phyloP scores from a whole-genome alignment of 2,888 invertebrate species.

The Apantesis nais region DNA sequence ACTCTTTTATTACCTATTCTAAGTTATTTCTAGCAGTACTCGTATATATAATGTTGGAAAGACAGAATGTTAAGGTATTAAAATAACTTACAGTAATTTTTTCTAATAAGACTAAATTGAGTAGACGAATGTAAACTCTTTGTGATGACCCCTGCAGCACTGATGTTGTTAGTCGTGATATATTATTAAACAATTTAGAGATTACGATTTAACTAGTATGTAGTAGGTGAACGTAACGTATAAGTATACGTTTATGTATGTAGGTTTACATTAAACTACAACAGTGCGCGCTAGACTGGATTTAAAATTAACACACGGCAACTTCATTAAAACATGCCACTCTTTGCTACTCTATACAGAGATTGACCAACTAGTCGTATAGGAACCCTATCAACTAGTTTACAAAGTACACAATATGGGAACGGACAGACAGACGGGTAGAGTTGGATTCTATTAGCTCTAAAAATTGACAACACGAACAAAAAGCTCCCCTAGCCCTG shows the following conservation, averaged over 20 bases:
- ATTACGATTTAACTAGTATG: too few relatives aligned
- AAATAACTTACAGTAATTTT: too few relatives aligned
- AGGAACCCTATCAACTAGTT: conserved; percentile 42
- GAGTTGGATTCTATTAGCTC: conserved; percentile 59
- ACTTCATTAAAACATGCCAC: conserved; percentile 2
- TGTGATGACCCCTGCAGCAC: too few relatives aligned
- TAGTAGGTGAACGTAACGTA: too few relatives aligned
- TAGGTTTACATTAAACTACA: not conserved
- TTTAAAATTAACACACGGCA: not conserved
- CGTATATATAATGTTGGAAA: too few relatives aligned
- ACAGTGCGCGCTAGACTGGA: not conserved
- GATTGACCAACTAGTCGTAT: conserved; percentile 6
- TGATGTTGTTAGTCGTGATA: too few relatives aligned
- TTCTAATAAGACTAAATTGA: too few relatives aligned
- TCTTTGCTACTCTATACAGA: not conserved
- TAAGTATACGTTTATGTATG: too few relatives aligned
- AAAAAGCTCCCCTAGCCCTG: conserved; percentile 49
- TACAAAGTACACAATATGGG: conserved; percentile 18
- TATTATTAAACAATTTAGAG: too few relatives aligned
- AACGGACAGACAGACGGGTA: conserved; percentile 24
- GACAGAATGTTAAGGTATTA: too few relatives aligned
- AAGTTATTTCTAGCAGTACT: not conserved
- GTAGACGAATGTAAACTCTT: too few relatives aligned
- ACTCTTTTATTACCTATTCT: not conserved
- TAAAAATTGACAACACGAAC: conserved; percentile 62